Evolutionary conservation across 2,113 vertebrate genomes (phyloP).

Genomic region (Misgurnus anguillicaudatus): DNA sequence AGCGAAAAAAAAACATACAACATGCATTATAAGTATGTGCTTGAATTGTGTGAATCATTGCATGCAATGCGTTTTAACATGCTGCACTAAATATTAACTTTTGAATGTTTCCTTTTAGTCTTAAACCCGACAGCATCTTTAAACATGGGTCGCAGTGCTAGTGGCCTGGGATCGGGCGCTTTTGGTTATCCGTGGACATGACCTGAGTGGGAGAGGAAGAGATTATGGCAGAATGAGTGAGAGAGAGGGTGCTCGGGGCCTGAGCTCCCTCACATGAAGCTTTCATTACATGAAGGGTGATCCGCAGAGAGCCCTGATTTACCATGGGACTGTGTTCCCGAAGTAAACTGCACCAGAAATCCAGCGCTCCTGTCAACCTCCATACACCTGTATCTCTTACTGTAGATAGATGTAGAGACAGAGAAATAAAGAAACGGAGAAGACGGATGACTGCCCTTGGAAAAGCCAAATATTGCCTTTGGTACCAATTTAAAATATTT

Average conservation of each 20-base stretch:
- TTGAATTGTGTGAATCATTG: background rate
- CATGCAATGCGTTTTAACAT: background rate
- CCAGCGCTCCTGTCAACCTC: slow-evolving; percentile 48
- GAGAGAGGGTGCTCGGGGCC: slow-evolving; percentile 49
- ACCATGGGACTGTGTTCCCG: slow-evolving; percentile 43
- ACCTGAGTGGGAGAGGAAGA: slow-evolving; percentile 42
- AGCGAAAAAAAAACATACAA: too few species aligned
- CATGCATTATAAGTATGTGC: too few species aligned
- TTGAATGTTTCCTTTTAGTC: background rate
- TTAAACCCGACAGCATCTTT: slow-evolving; percentile 34
- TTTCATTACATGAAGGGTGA: slow-evolving; percentile 53
- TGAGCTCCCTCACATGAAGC: slow-evolving; percentile 54
- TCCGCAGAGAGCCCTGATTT: slow-evolving; percentile 50
- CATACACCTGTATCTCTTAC: slow-evolving; percentile 49
- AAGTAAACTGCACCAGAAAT: slow-evolving; percentile 40
- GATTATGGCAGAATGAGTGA: slow-evolving; percentile 52
- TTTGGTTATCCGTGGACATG: slow-evolving; percentile 49
- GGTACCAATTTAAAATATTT: slow-evolving; percentile 53
- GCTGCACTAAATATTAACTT: background rate
- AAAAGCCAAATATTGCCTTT: slow-evolving; percentile 9
- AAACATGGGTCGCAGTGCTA: slow-evolving; percentile 31
- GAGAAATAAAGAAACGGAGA: slow-evolving; percentile 8
- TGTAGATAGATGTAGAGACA: slow-evolving; percentile 28
- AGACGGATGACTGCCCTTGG: slow-evolving; percentile 8
- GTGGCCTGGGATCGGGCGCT: slow-evolving; percentile 20